phyloP scores from a whole-genome alignment of 92 coral and sea anemone species.

The Porites evermanni region DNA sequence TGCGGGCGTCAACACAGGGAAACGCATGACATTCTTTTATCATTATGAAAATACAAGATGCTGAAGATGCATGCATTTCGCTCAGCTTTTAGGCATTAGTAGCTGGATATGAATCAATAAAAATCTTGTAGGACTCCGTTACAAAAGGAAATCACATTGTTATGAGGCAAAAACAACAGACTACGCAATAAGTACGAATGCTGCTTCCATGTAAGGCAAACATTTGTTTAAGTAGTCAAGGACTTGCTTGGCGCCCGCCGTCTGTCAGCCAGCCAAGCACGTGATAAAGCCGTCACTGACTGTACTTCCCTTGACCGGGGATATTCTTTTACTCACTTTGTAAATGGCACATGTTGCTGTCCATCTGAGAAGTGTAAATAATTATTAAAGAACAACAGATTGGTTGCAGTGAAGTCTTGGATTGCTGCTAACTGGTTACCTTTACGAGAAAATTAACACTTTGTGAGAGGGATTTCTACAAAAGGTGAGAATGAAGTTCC shows the following conservation, averaged over 20 bases:
- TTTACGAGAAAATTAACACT: conserved; percentile 20
- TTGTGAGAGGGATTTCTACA: conserved; percentile 23
- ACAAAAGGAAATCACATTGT: background rate
- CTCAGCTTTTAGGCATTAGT: background rate
- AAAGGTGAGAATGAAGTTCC: conserved; percentile 41
- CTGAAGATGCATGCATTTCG: conserved; percentile 2
- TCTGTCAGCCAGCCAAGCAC: conserved; percentile 12
- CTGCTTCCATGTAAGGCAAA: conserved; percentile 23
- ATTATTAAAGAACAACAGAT: background rate
- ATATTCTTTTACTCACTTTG: too few species aligned
- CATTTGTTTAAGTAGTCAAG: conserved; percentile 50
- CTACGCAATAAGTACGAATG: too few species aligned
- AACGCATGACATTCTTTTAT: conserved; percentile 23
- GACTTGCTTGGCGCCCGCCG: conserved; percentile 35
- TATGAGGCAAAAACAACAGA: background rate
- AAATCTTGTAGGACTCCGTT: background rate
- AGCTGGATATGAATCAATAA: background rate
- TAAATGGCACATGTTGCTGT: too few species aligned
- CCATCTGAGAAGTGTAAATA: too few species aligned
- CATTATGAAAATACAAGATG: conserved; percentile 23
- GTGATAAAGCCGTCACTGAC: background rate
- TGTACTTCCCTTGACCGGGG: too few species aligned
- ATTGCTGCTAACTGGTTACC: background rate
- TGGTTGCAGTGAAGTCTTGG: background rate
- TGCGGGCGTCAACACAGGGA: conserved; percentile 37